Base-by-base conservation (phyloP, 2,888 invertebrate species). In the Molorchus minor region DNA sequence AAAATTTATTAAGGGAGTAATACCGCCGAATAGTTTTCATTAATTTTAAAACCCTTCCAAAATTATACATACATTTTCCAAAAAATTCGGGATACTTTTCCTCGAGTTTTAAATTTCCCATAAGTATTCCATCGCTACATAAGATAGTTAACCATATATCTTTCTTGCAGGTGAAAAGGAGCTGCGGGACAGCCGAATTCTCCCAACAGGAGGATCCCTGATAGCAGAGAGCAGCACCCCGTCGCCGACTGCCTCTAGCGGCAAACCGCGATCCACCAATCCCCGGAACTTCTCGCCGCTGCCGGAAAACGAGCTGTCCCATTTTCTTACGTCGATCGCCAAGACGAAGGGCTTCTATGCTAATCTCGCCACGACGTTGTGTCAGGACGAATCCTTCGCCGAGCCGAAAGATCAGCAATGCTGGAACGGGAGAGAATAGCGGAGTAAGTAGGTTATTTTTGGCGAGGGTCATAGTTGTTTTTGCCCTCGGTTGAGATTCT, bases 281-380 rank as follows among this genome's bases (percentile, higher is more conserved):
- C 82, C 87, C 33, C 83, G 87, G 69, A 65, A 77, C 16, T 77
- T 76, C 75, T 82, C 86, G 0, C 85, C 87, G 0, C 85, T 88
- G 0, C 87, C 87, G 3, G 88, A 88, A 68, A 84, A 86, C 0
- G 86, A 87, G 70, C 84, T 89, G 45, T 76, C 86, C 19, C 85
- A 86, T 69, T 89, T 89, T 74, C 82, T 89, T 7, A 85, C 87
- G 4, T 86, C 86, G 10, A 84, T 89, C 49, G 85, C 87, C 16
- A 85, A 86, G 73, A 92, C 91, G 58, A 90, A 90, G 79, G 91
- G 91, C 71, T 92, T 96, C 78, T 96, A 94, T 81, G 87, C 89
- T 25, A 87, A 88, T 70, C 84, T 96, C 35, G 91, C 94, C 2
- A 91, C 93, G 79, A 86, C 87, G 71, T 82, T 93, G 47, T 94